phyloP scores from a whole-genome alignment of 2,113 vertebrate species.

The Stegastes partitus region DNA sequence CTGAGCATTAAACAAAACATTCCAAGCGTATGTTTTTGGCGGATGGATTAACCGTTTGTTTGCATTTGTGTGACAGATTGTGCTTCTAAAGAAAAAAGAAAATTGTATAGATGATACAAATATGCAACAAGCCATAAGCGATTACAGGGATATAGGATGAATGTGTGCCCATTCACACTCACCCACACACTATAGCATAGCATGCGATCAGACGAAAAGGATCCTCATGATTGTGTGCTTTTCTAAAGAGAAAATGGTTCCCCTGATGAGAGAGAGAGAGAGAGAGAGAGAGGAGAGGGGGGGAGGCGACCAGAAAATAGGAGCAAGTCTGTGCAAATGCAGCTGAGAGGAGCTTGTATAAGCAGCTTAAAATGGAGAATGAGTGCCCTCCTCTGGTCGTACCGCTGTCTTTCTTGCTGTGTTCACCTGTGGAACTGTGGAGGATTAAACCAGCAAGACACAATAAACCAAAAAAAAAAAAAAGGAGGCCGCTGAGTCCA shows the following conservation, averaged over 20 bases:
- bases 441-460: conserved; percentile 11
- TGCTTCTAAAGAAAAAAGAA: neutral
- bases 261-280: conserved; percentile 40
- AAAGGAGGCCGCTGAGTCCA: conserved; percentile 59
- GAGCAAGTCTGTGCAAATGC: conserved; percentile 47
- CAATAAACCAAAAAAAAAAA: conserved; percentile 13
- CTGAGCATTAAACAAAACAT: neutral
- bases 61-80: neutral
- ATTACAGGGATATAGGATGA: neutral
- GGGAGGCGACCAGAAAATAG: conserved; percentile 24
- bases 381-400: conserved; percentile 68
- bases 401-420: neutral
- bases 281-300: conserved; percentile 8
- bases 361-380: conserved; percentile 41
- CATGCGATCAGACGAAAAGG: conserved; percentile 42
- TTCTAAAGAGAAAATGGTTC: conserved; percentile 77
- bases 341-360: conserved; percentile 40
- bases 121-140: neutral
- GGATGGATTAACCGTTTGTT: neutral
- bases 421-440: conserved; percentile 25
- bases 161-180: neutral
- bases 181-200: conserved; percentile 9
- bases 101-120: neutral
- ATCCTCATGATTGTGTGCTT: conserved; percentile 65
- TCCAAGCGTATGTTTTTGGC: neutral